Percentiles rank a stretch among this genome's conserved stretches.
Conservation (phyloP, 2,888 invertebrate genomes). For the Lasioglossum villosulum region DNA sequence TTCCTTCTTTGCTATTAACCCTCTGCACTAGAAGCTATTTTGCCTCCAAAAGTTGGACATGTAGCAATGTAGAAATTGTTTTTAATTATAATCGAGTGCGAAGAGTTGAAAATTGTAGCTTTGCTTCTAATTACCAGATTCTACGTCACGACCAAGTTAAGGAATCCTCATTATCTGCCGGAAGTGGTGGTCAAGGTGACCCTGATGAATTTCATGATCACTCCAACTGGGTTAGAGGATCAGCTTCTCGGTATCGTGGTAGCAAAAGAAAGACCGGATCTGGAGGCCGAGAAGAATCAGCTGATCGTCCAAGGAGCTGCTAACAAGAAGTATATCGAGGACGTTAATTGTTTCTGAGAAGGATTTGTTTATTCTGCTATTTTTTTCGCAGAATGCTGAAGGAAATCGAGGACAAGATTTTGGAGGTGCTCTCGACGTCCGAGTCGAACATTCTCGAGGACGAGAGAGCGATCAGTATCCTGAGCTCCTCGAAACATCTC, state of each 20-base stretch:
- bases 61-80: neutral
- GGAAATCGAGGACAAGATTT: conserved; percentile 96
- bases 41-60: neutral
- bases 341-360: neutral
- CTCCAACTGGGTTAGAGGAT: conserved; percentile 94
- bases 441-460: conserved; percentile 95
- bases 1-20: neutral
- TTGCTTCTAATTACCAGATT: conserved; percentile 86
- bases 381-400: conserved; percentile 88
- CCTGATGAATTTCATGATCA: conserved; percentile 97
- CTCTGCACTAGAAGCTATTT: neutral
- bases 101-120: neutral
- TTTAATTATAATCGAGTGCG: neutral
- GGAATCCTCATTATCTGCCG: conserved; percentile 97
- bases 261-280: conserved; percentile 95
- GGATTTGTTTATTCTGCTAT: neutral
- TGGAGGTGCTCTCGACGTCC: conserved; percentile 90
- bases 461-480: conserved; percentile 93
- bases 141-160: conserved; percentile 96
- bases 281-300: conserved; percentile 95
- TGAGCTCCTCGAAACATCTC: conserved; percentile 95
- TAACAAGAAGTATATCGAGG: conserved; percentile 87
- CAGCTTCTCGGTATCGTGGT: conserved; percentile 96
- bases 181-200: conserved; percentile 97
- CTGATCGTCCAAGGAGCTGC: conserved; percentile 95